Percentiles rank a stretch among this genome's conserved stretches.
Evolutionary conservation across 2,797 vertebrate species (phyloP).

Genomic region (Dicrostonyx torquatus): DNA sequence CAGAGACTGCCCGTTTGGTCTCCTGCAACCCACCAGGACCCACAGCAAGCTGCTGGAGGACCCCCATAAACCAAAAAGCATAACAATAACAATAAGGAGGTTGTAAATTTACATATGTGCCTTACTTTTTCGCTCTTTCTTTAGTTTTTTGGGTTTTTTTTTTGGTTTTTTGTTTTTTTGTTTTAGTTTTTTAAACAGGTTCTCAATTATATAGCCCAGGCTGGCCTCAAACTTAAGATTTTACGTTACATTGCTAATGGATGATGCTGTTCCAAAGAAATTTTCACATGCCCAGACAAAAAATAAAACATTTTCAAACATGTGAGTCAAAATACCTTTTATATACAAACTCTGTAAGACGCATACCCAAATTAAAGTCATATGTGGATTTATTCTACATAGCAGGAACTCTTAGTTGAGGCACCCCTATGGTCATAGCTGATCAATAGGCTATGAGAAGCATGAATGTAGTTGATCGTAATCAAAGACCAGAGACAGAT

Average conservation of each 20-base stretch:
- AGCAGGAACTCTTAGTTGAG: background rate
- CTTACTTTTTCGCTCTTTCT: background rate
- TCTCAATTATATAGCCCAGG: background rate
- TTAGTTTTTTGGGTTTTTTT: background rate
- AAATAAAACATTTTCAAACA: background rate
- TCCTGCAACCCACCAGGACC: no score
- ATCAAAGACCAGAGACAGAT: no score
- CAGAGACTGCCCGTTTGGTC: no score
- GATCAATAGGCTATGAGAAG: background rate
- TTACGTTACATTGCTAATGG: background rate
- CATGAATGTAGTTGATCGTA: no score
- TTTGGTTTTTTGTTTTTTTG: background rate
- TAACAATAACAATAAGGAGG: no score
- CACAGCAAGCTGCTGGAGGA: no score
- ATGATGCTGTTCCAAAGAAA: constrained; percentile 46
- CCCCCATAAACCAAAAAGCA: no score
- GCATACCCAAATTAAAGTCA: background rate
- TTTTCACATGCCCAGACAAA: constrained; percentile 49
- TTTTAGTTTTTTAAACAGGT: background rate
- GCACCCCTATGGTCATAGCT: background rate
- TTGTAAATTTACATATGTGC: background rate
- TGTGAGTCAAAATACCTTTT: background rate
- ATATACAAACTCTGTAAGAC: background rate
- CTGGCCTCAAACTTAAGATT: no score
- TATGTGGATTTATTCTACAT: background rate